Conservation (phyloP, 2,888 invertebrate species). For the Synanthedon vespiformis region DNA sequence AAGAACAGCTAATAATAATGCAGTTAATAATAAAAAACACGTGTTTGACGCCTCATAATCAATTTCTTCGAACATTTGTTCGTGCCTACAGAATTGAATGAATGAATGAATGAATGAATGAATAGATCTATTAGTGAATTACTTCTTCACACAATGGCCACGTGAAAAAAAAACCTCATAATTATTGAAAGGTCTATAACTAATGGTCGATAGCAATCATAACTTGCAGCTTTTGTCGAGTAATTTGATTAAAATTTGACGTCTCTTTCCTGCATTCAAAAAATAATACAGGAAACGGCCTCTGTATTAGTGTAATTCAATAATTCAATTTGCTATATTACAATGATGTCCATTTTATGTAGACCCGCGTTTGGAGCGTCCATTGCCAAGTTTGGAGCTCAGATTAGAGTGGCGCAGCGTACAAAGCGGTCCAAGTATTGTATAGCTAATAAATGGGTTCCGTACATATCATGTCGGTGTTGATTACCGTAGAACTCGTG, state of each 20-base stretch:
- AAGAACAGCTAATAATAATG: too few species aligned
- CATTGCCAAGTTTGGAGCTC: background rate
- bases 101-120: background rate
- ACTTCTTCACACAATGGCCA: slow-evolving; percentile 11
- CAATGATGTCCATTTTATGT: slow-evolving; percentile 12
- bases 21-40: too few species aligned
- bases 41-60: too few species aligned
- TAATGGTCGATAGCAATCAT: slow-evolving; percentile 33
- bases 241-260: slow-evolving; percentile 66
- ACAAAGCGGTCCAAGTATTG: slow-evolving; percentile 8
- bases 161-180: slow-evolving; percentile 6
- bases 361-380: slow-evolving; percentile 12
- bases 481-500: slow-evolving; percentile 20
- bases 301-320: slow-evolving; percentile 44
- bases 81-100: background rate
- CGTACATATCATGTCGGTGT: slow-evolving; percentile 47
- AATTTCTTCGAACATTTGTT: too few species aligned
- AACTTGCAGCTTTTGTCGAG: slow-evolving; percentile 33
- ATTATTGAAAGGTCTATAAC: background rate
- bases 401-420: background rate
- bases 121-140: slow-evolving; percentile 1
- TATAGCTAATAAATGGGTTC: slow-evolving; percentile 37
- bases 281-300: slow-evolving; percentile 40
- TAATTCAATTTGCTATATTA: slow-evolving; percentile 26
- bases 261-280: slow-evolving; percentile 38